Evolutionary conservation across 2,797 vertebrate genomes (phyloP).

Genomic region (Sebastes steindachneri): DNA sequence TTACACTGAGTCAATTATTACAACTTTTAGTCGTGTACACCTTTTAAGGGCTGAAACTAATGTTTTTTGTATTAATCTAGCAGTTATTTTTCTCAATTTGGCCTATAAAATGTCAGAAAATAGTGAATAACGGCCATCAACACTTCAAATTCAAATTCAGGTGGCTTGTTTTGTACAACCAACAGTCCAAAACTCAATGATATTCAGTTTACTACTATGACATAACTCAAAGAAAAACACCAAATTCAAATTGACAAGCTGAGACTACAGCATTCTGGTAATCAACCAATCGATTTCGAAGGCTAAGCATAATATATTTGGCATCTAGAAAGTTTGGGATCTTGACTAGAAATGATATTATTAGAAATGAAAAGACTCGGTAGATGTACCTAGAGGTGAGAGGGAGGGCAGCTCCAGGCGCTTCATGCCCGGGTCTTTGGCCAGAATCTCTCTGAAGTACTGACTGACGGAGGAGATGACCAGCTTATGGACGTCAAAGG

Average conservation of each 20-base stretch:
- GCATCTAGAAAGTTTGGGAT: not conserved
- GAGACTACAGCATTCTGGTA: not conserved
- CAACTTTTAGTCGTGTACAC: not conserved
- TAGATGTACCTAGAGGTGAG: conserved; percentile 80
- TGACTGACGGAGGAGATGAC: conserved; percentile 88
- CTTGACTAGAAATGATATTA: not conserved
- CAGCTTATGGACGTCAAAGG: conserved; percentile 88
- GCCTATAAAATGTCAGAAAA: not conserved
- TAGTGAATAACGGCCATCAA: not conserved
- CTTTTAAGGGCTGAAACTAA: not conserved
- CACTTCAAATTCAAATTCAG: no score
- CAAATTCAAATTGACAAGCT: not conserved
- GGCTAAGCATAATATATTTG: not conserved
- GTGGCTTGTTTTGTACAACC: no score
- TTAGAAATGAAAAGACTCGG: not conserved
- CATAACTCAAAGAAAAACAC: not conserved
- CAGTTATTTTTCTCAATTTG: not conserved
- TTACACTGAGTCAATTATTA: not conserved
- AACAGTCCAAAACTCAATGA: not conserved
- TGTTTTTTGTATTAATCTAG: not conserved
- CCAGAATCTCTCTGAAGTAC: conserved; percentile 86
- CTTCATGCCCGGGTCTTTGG: conserved; percentile 85
- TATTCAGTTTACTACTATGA: not conserved
- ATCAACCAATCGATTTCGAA: not conserved
- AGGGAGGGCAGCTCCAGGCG: conserved; percentile 83